Conservation (phyloP, 2,797 vertebrate genomes). For the Rhynchotus rufescens region DNA sequence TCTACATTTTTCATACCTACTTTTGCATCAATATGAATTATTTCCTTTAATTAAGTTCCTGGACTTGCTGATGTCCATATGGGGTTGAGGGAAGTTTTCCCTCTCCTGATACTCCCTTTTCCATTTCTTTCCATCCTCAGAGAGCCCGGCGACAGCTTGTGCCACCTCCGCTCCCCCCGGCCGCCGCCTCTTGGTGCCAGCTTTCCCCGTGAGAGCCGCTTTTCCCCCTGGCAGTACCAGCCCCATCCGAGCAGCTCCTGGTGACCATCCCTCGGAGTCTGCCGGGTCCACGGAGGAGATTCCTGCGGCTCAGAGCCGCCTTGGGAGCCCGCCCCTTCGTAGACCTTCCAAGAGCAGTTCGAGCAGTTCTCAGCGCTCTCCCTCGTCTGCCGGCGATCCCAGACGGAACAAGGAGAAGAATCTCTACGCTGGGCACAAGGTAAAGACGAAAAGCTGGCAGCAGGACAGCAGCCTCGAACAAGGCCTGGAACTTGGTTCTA, state of each 20-base stretch:
- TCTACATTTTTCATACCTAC: neutral
- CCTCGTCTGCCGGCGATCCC: conserved; percentile 13
- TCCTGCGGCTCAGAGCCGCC: conserved; percentile 86
- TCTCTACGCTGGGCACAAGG: conserved; percentile 72
- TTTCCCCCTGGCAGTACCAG: conserved; percentile 57
- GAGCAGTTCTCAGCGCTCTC: neutral
- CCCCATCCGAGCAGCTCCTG: conserved; percentile 79
- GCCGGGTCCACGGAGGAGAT: conserved; percentile 93
- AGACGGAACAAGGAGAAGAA: conserved; percentile 34
- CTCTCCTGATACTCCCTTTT: neutral
- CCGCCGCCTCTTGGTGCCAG: conserved; percentile 79
- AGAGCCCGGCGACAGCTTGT: conserved; percentile 13
- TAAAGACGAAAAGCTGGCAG: conserved; percentile 74
- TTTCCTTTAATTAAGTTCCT: neutral
- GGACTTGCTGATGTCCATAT: neutral
- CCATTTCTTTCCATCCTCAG: conserved; percentile 65
- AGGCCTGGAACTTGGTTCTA: conserved; percentile 81
- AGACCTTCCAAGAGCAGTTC: neutral
- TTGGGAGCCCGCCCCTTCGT: conserved; percentile 83
- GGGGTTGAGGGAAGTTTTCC: neutral
- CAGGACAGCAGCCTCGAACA: neutral
- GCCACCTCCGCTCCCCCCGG: conserved; percentile 71
- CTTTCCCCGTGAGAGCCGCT: conserved; percentile 77
- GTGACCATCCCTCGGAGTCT: conserved; percentile 89
- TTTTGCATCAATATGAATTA: neutral